A percentile compares a stretch with the other conserved stretches of the same genome.
Conservation (phyloP, 1,140 invertebrate species). For the Zaprionus lachaisei region DNA sequence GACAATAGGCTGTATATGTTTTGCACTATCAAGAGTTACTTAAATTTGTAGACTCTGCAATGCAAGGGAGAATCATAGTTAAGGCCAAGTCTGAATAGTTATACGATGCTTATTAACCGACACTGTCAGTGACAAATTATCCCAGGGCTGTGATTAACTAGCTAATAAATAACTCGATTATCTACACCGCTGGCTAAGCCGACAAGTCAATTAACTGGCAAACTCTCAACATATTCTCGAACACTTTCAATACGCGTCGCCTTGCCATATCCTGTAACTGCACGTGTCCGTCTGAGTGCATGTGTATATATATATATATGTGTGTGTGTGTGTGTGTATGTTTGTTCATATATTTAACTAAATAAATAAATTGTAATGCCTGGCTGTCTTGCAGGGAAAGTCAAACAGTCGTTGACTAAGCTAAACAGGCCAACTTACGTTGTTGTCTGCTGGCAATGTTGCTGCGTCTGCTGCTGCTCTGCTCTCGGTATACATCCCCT, state of each 20-base stretch:
- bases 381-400: slow-evolving; percentile 42
- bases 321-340: background rate
- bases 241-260: slow-evolving; percentile 2
- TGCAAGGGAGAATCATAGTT: background rate
- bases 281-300: background rate
- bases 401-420: slow-evolving; percentile 37
- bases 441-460: slow-evolving; percentile 25
- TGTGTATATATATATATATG: background rate
- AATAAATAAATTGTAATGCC: slow-evolving; percentile 65
- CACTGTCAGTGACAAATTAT: slow-evolving; percentile 1
- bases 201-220: slow-evolving; percentile 31
- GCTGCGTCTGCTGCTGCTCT: slow-evolving; percentile 1
- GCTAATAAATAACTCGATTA: slow-evolving; percentile 25
- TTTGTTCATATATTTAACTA: slow-evolving; percentile 48
- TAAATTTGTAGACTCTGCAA: background rate
- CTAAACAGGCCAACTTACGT: slow-evolving; percentile 34
- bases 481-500: background rate
- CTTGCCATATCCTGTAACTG: background rate
- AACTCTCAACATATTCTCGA: slow-evolving; percentile 17
- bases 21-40: background rate
- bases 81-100: background rate
- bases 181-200: slow-evolving; percentile 9
- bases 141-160: background rate
- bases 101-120: background rate
- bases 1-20: background rate